Evolutionary conservation across 2,113 vertebrate species (phyloP).

Genomic region (Toxotes chatareus): DNA sequence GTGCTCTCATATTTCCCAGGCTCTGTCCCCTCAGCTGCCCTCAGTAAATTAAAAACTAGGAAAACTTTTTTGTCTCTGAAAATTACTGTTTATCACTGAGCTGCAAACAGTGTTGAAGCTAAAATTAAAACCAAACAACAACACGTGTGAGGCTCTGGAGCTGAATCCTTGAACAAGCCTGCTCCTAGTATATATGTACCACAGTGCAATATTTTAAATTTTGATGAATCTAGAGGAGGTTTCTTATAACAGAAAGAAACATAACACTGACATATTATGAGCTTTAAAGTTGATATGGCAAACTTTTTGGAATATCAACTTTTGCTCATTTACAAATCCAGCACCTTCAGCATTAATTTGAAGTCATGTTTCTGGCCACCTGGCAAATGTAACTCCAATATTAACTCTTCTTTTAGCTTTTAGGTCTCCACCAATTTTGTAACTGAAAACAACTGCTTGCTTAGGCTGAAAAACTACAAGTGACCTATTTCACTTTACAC

Average conservation of each 20-base stretch:
- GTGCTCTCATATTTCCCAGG: background rate
- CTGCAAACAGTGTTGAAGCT: background rate
- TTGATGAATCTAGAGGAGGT: background rate
- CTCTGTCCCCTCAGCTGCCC: background rate
- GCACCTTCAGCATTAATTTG: background rate
- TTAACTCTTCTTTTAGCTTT: background rate
- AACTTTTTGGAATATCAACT: background rate
- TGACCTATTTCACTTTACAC: background rate
- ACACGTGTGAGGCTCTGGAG: background rate
- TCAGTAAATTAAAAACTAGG: slow-evolving; percentile 1
- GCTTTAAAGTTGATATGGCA: background rate
- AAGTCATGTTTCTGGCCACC: background rate
- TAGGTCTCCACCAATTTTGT: background rate
- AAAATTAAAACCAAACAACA: slow-evolving; percentile 17
- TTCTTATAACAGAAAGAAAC: background rate
- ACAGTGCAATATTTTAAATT: background rate
- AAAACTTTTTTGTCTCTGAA: slow-evolving; percentile 3
- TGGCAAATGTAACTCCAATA: too few relatives aligned
- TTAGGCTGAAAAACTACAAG: background rate
- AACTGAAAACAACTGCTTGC: too few relatives aligned
- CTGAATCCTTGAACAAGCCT: background rate
- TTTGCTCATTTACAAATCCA: background rate
- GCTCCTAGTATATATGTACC: background rate
- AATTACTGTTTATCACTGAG: background rate
- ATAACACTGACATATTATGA: background rate